Evolutionary conservation across 2,888 invertebrate species (phyloP), one percentile per base, ranked within the genome.

Genomic region (Lochmaea capreae): DNA sequence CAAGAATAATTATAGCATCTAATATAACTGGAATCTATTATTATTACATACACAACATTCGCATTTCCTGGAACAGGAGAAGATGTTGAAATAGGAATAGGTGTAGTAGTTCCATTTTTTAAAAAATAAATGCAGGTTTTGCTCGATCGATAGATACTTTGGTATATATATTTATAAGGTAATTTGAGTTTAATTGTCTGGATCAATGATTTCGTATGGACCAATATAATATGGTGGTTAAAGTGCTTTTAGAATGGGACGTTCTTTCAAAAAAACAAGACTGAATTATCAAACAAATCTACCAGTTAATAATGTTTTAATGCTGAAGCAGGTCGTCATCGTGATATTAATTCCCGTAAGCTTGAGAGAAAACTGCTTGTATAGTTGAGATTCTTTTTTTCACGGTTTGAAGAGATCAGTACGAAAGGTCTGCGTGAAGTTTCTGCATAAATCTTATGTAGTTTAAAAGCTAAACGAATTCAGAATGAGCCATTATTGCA

Each of bases 31-130:
- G n/a, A n/a, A n/a, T n/a, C n/a, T n/a, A n/a, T n/a, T n/a, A n/a
- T n/a, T n/a, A n/a, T n/a, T n/a, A n/a, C n/a, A n/a, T n/a, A n/a
- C n/a, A n/a, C n/a, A n/a, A n/a, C n/a, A n/a, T n/a, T n/a, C n/a
- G n/a, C n/a, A n/a, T n/a, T n/a, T n/a, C n/a, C n/a, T n/a, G 46
- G 11, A 49, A 49, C 46, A 49, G 46, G 1, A 49, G 10, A 5
- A 49, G 54, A 58, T 67, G 43, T 42, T 18, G 54, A 67, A 59
- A 63, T 62, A 66, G 61, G 63, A 72, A 61, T 52, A 49, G 22
- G 52, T 12, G 12, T 14, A 52, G 16, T 42, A 52, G 3, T 8
- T 54, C 4, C 54, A 54, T 54, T 2, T 57, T 57, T 26, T 4
- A 18, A 11, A 18, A 11, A 57, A 18, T 57, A 22, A 57, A 57